phyloP scores from a whole-genome alignment of 2,888 invertebrate genomes.

The Brassicogethes aeneus region DNA sequence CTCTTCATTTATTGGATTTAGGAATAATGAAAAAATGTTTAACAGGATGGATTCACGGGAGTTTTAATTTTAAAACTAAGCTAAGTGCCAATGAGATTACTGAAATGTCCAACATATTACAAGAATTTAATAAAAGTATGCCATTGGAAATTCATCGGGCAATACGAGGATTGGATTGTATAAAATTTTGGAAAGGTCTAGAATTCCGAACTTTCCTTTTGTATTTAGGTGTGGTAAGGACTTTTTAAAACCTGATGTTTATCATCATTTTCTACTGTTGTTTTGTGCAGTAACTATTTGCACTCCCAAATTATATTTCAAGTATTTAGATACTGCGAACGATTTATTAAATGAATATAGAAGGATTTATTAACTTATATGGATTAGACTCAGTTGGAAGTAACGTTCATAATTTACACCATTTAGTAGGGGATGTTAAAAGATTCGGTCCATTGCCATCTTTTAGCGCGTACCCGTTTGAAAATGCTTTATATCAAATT shows the following conservation, averaged over 20 bases:
- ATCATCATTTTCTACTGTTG: background rate
- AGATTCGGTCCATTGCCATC: conserved; percentile 10
- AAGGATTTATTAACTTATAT: conserved; percentile 11
- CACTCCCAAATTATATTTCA: background rate
- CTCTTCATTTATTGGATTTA: no score
- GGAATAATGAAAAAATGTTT: background rate
- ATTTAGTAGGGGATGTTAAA: conserved; percentile 13
- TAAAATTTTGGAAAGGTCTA: background rate
- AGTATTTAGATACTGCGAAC: conserved; percentile 4
- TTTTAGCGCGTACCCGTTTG: conserved; percentile 11
- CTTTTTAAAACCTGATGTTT: background rate
- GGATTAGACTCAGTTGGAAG: conserved; percentile 10
- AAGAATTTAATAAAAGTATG: background rate
- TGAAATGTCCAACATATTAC: background rate
- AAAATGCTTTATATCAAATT: conserved; percentile 9
- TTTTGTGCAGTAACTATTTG: background rate
- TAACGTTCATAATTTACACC: conserved; percentile 14
- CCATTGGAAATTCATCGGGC: background rate
- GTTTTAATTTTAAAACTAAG: background rate
- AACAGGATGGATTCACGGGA: background rate
- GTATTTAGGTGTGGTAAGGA: background rate
- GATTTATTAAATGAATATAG: conserved; percentile 10
- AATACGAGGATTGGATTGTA: background rate
- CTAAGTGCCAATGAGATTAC: background rate
- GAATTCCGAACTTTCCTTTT: background rate